phyloP scores from a whole-genome alignment of 2,113 vertebrate genomes.

The Mungos mungo region DNA sequence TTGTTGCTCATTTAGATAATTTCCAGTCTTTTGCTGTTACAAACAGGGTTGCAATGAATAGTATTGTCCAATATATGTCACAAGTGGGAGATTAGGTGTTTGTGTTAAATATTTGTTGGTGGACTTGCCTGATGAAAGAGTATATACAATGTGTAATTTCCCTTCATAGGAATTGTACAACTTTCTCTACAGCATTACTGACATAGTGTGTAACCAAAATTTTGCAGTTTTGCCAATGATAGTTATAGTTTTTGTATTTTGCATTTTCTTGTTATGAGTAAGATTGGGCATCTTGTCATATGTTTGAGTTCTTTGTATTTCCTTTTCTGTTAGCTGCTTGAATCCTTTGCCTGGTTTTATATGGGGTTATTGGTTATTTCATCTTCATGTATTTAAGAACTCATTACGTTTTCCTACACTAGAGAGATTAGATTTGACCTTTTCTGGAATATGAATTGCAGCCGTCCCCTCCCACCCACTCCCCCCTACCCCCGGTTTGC shows the following conservation, averaged over 20 bases:
- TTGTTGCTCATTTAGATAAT: not conserved
- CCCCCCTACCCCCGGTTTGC: not conserved
- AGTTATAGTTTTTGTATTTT: not conserved
- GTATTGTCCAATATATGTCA: not conserved
- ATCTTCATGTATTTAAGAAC: not conserved
- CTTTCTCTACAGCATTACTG: not conserved
- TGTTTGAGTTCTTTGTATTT: not conserved
- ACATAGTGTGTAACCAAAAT: not conserved
- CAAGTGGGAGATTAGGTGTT: not conserved
- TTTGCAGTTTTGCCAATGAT: not conserved
- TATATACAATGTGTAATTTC: not conserved
- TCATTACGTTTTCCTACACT: not conserved
- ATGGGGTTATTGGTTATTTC: not conserved
- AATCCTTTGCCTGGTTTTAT: not conserved
- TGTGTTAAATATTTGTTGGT: not conserved
- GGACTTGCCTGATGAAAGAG: not conserved
- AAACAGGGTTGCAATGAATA: not conserved
- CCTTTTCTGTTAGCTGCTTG: not conserved
- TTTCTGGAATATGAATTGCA: not conserved
- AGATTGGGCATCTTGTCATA: not conserved
- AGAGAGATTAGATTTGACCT: not conserved
- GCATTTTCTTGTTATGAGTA: not conserved
- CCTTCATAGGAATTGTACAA: not conserved
- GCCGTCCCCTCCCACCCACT: not conserved
- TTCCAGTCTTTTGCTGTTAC: not conserved